A percentile compares a stretch with the other conserved stretches of the same genome.
Evolutionary conservation across 2,888 invertebrate species (phyloP).

Genomic region (Prosopocoilus inquinatus): DNA sequence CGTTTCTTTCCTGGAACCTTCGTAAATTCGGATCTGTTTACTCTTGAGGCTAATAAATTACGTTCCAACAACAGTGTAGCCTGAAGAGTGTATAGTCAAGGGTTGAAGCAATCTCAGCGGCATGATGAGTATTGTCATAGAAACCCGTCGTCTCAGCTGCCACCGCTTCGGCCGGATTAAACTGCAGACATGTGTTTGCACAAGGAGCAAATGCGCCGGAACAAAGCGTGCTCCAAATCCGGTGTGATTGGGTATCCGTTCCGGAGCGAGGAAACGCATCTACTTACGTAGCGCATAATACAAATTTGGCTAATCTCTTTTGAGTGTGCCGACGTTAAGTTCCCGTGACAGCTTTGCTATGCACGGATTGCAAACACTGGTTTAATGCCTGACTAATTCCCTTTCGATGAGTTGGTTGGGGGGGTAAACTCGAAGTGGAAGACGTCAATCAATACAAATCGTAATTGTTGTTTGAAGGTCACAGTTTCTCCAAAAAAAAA

Average conservation of each 20-base stretch:
- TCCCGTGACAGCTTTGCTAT: too few species aligned
- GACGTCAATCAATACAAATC: too few species aligned
- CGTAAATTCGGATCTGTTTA: too few species aligned
- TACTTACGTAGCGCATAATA: constrained; percentile 27
- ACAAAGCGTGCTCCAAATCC: constrained; percentile 28
- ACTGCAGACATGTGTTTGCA: constrained; percentile 29
- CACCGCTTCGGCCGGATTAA: constrained; percentile 22
- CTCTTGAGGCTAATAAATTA: too few species aligned
- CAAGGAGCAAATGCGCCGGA: constrained; percentile 23
- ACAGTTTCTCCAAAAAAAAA: too few species aligned
- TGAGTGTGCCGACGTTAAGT: too few species aligned
- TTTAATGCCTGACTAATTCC: constrained; percentile 7
- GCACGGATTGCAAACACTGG: background rate
- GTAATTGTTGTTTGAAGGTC: too few species aligned
- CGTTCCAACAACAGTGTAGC: too few species aligned
- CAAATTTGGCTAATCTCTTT: constrained; percentile 30
- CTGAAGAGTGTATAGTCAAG: too few species aligned
- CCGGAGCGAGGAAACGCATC: constrained; percentile 24
- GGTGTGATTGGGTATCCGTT: constrained; percentile 34
- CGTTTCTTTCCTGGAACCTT: too few species aligned
- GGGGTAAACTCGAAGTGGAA: too few species aligned
- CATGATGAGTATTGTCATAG: background rate
- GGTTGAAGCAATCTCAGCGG: background rate
- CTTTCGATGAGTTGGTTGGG: too few species aligned
- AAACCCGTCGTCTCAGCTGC: background rate